Base-by-base conservation (phyloP, 1,140 invertebrate species). In the Drosophila ohnishii region DNA sequence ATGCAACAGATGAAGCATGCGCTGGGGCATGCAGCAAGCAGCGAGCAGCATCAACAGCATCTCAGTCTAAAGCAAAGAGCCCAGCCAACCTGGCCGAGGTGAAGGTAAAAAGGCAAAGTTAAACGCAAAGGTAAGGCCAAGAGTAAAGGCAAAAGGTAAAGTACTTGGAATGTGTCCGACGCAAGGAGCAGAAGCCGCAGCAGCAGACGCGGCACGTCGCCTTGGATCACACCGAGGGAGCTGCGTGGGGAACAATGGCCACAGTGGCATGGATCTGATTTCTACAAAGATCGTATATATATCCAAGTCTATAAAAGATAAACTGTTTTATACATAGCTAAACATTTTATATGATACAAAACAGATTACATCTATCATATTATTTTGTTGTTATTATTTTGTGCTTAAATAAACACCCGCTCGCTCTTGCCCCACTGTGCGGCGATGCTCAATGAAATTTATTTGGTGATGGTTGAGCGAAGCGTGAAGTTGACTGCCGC, bases 401-500 rank as follows among this genome's bases (percentile, higher is more conserved):
- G 3, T 5, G 1, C 2, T 14, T 0, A 22, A 9, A 5, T 28
- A 40, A 28, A n/a, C 19, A 34, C 25, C 2, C 4, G 2, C 2
- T 10, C 3, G 16, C 3, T 3, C 2, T 57, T 37, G 6, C 16
- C 8, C 78, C 83, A 85, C 82, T 87, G 79, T 85, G 65, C 75
- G 56, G 72, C 44, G 61, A 83, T 65, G 78, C 76, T 90, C 86
- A 90, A 90, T 90, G 87, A 90, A 90, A 90, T 90, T 90, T 90
- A 90, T 90, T 90, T 90, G 87, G 87, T 90, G 87, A 90, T 90
- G 87, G 78, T 89, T 90, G 87, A 83, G 87, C 87, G 76, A 90
- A 86, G 87, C 87, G 87, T 90, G 87, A 90, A 90, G 85, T 89
- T 85, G 86, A 89, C 85, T 89, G 86, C 86, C 53, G 78, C 86